These are phyloP conservation scores for Ia io DNA, from an alignment of 2,113 vertebrate species.

Conservation along the genomic window DNA sequence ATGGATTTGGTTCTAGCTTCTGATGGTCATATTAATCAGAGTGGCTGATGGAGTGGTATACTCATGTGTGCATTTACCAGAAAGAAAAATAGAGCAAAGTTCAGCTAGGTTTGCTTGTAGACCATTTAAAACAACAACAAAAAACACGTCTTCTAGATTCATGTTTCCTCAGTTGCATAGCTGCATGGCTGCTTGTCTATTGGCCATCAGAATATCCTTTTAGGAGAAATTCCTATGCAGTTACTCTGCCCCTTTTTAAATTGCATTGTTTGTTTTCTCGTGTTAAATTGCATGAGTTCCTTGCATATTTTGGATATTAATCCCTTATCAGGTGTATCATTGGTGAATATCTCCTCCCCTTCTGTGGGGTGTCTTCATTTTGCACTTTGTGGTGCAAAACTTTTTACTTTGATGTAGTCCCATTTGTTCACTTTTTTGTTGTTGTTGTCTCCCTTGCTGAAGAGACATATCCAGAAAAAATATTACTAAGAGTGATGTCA, in stretches of 20 bases:
- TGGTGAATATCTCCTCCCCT: background rate
- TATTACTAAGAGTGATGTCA: background rate
- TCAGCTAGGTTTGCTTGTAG: background rate
- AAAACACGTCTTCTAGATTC: background rate
- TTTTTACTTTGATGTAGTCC: background rate
- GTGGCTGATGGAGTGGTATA: background rate
- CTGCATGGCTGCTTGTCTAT: background rate
- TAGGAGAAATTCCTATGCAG: background rate
- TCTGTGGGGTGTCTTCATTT: background rate
- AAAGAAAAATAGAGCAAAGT: background rate
- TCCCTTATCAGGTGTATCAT: background rate
- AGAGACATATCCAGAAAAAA: background rate
- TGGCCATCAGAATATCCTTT: background rate
- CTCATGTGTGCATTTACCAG: background rate
- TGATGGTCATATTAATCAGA: background rate
- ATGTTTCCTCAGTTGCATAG: background rate
- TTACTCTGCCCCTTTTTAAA: background rate
- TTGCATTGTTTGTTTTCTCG: background rate
- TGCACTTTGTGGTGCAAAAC: background rate
- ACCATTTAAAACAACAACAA: background rate
- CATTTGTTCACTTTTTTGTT: background rate
- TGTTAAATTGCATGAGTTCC: background rate
- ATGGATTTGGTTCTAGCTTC: background rate
- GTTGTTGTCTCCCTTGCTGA: background rate
- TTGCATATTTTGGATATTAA: background rate